Evolutionary conservation across 2,113 vertebrate species (phyloP).

Genomic region (Vulpes lagopus): DNA sequence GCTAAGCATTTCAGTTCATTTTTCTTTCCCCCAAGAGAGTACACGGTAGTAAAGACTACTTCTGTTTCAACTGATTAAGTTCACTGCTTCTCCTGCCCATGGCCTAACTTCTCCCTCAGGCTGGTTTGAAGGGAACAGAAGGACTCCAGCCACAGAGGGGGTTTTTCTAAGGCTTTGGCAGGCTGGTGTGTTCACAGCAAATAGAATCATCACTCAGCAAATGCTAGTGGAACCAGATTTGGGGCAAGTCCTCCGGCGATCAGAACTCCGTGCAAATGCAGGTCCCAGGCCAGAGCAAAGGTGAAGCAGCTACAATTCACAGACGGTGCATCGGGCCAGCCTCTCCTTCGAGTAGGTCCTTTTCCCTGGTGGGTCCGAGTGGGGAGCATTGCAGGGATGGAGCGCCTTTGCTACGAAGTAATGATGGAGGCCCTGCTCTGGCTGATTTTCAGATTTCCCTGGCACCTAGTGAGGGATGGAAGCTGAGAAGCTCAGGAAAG

Average conservation of each 20-base stretch:
- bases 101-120: neutral
- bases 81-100: neutral
- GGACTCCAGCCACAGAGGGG: neutral
- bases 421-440: neutral
- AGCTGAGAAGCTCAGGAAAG: neutral
- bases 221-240: neutral
- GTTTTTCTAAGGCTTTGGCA: neutral
- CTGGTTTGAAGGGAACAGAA: neutral
- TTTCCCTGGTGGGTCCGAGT: too few relatives aligned
- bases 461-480: neutral
- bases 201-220: neutral
- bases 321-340: neutral
- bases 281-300: neutral
- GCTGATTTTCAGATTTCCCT: neutral
- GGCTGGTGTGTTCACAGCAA: neutral
- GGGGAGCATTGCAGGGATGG: rapidly evolving
- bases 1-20: slow-evolving; percentile 4
- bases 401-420: neutral
- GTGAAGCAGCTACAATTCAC: neutral
- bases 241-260: neutral
- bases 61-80: neutral
- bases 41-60: neutral
- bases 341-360: neutral
- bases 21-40: neutral
- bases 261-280: neutral